Base-by-base conservation (phyloP, 2,888 invertebrate genomes). In the Ochropacha duplaris region DNA sequence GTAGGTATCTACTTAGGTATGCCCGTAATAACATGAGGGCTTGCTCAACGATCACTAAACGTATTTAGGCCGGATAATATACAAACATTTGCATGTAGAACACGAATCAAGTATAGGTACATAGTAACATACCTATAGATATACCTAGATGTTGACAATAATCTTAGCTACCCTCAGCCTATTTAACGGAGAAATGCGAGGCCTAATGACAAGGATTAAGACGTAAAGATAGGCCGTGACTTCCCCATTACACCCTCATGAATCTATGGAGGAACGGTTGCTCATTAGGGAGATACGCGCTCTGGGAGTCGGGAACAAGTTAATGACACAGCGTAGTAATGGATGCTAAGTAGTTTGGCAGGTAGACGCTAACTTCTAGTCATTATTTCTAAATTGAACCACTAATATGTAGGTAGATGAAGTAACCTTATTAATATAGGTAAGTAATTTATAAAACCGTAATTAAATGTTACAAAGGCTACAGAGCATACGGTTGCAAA, bases 161-260 rank as follows among this genome's bases (percentile, higher is more conserved):
- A 52, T 61, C 60, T 60, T 56, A 31, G n/a, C 31, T 57, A 52
- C 11, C 36, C 22, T 54, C 55, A 59, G 50, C 22, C 57, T 44
- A 44, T 44, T 44, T 44, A 44, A 44, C 39, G 19, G 44, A 6
- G 19, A 9, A 44, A 44, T 19, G 64, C 66, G 71, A 65, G 61
- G 60, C 70, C 76, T 88, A 86, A 87, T 87, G 85, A 81, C 68
- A 69, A 73, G 81, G 86, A 91, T 91, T 87, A 87, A 90, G 90
- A 88, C 87, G 84, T 90, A 83, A 86, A 88, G 88, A 87, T 87
- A 86, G 81, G 78, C 69, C 73, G 76, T 72, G 74, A 71, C 72
- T 69, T 78, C 81, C 68, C 66, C 76, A 76, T 76, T 63, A 61
- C 66, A 62, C 50, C 44, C 79, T 88, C 87, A 84, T 87, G 86